phyloP scores from a whole-genome alignment of 2,113 vertebrate species.

The Corythoichthys intestinalis region DNA sequence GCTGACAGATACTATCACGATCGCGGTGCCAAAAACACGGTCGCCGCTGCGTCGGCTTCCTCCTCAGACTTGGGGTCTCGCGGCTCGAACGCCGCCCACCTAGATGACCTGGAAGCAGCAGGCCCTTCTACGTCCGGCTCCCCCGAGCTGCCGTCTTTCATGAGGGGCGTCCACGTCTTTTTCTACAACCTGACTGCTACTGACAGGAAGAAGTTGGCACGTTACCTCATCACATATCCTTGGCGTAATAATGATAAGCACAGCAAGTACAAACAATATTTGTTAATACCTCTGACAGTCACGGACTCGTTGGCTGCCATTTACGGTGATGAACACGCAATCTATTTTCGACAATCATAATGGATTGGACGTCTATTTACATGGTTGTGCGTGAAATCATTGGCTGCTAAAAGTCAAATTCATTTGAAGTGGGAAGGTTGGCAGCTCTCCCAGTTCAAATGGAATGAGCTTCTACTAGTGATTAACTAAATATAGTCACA shows the following conservation, averaged over 20 bases:
- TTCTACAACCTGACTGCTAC: conserved; percentile 74
- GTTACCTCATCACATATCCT: conserved; percentile 79
- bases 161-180: conserved; percentile 68
- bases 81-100: background rate
- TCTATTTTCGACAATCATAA: no score
- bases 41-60: conserved; percentile 12
- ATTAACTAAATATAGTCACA: no score
- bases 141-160: conserved; percentile 57
- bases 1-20: conserved; percentile 72
- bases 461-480: no score
- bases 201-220: conserved; percentile 68
- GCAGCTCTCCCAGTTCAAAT: no score
- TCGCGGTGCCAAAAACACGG: conserved; percentile 25
- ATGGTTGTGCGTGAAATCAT: no score
- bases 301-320: no score
- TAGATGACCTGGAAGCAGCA: background rate
- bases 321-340: no score
- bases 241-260: background rate
- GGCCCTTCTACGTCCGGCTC: conserved; percentile 1
- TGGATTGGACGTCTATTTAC: no score
- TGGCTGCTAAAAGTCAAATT: no score
- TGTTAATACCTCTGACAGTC: no score
- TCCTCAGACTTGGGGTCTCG: background rate
- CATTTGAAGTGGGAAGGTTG: no score
- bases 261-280: background rate